Evolutionary conservation across 2,797 vertebrate genomes (phyloP).

Genomic region (Balearica regulorum): DNA sequence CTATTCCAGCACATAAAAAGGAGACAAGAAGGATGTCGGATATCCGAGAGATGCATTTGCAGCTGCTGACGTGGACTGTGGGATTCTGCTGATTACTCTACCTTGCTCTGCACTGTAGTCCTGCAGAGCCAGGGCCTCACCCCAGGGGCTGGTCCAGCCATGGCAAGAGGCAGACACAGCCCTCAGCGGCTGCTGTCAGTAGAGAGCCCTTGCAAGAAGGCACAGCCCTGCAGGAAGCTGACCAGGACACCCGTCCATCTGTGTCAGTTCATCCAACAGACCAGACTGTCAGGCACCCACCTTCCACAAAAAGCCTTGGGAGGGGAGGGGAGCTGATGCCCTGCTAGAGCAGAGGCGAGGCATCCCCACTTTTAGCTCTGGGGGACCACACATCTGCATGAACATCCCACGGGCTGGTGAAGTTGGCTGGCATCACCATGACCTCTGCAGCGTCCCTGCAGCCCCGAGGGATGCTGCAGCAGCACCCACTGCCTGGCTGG

Average conservation of each 20-base stretch:
- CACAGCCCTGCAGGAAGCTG: accelerated
- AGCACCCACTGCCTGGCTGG: not conserved
- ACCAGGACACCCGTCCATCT: accelerated
- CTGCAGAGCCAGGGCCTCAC: not conserved
- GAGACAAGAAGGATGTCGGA: not conserved
- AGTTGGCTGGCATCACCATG: not conserved
- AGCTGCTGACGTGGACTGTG: not conserved
- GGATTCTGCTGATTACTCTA: not conserved
- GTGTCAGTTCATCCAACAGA: not conserved
- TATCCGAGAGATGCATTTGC: not conserved
- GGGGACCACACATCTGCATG: accelerated
- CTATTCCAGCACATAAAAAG: not conserved
- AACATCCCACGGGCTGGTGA: not conserved
- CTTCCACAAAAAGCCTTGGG: not conserved
- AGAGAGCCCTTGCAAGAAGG: not conserved
- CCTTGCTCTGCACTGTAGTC: not conserved
- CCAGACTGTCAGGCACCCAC: not conserved
- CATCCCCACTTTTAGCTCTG: not conserved
- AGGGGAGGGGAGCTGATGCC: too few relatives aligned
- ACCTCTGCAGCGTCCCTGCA: not conserved
- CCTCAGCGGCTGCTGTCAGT: not conserved
- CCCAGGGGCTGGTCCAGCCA: accelerated
- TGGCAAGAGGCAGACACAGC: not conserved
- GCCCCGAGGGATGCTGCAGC: not conserved
- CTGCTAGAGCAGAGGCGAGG: not conserved